phyloP scores from a whole-genome alignment of 1,140 invertebrate genomes.

The Eufriesea mexicana region DNA sequence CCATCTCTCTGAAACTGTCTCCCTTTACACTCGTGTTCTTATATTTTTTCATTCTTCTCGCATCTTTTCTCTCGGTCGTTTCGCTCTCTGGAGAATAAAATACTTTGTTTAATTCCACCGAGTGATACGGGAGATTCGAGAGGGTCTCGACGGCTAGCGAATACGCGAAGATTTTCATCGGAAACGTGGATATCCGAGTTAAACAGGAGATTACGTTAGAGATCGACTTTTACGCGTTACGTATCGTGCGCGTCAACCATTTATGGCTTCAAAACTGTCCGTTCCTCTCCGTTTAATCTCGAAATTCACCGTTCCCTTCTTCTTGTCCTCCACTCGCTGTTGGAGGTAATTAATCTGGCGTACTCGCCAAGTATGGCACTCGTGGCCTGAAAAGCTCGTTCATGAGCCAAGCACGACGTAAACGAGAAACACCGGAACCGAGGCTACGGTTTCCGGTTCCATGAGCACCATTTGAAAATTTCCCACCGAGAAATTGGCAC shows the following conservation, averaged over 20 bases:
- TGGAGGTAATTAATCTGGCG: slow-evolving; percentile 53
- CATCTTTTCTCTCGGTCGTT: neutral
- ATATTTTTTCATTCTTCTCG: slow-evolving; percentile 7
- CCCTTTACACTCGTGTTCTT: slow-evolving; percentile 12
- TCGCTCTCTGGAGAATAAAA: neutral
- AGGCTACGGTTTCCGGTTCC: slow-evolving; percentile 37
- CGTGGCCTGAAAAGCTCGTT: slow-evolving; percentile 41
- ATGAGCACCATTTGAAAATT: slow-evolving; percentile 42
- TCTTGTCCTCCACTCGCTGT: neutral
- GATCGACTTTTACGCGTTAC: no score
- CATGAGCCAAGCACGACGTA: slow-evolving; percentile 20
- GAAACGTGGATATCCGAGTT: no score
- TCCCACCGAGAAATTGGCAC: slow-evolving; percentile 18
- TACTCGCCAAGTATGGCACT: slow-evolving; percentile 50
- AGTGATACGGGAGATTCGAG: neutral
- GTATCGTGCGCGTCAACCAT: no score
- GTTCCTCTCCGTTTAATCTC: no score
- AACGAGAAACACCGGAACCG: slow-evolving; percentile 30
- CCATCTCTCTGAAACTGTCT: slow-evolving; percentile 31
- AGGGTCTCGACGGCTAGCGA: neutral
- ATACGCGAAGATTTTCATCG: no score
- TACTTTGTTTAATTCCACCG: slow-evolving; percentile 13
- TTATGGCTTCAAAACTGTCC: neutral
- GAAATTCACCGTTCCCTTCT: neutral
- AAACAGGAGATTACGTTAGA: no score